Evolutionary conservation across 2,113 vertebrate species (phyloP).

Genomic region (Lycaon pictus): DNA sequence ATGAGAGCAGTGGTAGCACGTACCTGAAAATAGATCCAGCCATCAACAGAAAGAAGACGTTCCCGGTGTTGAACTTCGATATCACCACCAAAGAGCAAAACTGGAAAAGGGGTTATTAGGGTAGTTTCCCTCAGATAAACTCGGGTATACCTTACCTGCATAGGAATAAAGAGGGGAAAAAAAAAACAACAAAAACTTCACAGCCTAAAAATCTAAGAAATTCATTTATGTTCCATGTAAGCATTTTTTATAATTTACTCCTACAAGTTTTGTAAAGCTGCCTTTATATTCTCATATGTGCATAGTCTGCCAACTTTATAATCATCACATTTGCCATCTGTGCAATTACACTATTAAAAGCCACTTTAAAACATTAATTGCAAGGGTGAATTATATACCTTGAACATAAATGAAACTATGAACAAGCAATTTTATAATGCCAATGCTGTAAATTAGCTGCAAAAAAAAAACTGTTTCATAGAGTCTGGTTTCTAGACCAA

Average conservation of each 20-base stretch:
- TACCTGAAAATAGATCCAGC: conserved; percentile 99
- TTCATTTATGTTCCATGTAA: not conserved
- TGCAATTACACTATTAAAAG: not conserved
- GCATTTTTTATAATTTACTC: not conserved
- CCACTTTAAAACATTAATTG: not conserved
- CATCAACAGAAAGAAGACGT: conserved; percentile 94
- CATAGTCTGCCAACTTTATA: not conserved
- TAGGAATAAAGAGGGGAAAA: not conserved
- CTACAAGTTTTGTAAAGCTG: not conserved
- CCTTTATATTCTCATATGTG: not conserved
- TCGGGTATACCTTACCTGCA: conserved; percentile 94
- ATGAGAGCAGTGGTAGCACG: not conserved
- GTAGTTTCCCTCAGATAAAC: conserved; percentile 97
- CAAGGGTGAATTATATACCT: not conserved
- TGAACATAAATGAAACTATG: not conserved
- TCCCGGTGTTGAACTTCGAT: conserved; percentile 98
- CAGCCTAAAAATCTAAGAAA: not conserved
- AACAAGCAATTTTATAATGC: not conserved
- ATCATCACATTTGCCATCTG: not conserved
- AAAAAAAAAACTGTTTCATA: conserved; percentile 3
- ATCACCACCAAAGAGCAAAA: conserved; percentile 97
- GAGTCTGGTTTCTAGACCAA: not conserved
- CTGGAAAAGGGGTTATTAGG: conserved; percentile 94
- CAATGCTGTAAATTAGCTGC: not conserved
- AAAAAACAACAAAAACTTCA: conserved; percentile 7